phyloP scores from a whole-genome alignment of 2,797 vertebrate species.

The Paramormyrops hopkinsi region DNA sequence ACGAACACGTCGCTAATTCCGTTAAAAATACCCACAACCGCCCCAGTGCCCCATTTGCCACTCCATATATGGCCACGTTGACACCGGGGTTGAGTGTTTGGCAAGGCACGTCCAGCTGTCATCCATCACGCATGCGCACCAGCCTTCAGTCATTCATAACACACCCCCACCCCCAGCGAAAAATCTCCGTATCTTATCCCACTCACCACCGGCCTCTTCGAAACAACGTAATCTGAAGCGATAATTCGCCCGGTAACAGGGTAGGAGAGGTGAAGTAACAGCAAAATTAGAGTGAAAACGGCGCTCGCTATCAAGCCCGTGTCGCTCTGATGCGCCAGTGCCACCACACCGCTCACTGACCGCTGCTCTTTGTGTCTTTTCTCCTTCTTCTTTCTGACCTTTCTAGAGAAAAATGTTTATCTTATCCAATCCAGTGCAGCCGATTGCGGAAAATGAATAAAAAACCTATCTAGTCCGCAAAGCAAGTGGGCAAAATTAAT shows the following conservation, averaged over 20 bases:
- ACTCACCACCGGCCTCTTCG: not conserved
- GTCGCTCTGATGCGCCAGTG: slow-evolving; percentile 44
- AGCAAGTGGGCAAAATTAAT: slow-evolving; percentile 23
- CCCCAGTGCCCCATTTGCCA: slow-evolving; percentile 64
- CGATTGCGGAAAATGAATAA: not conserved
- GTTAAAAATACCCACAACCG: slow-evolving; percentile 73
- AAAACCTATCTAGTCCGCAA: not conserved
- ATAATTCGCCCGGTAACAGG: not conserved
- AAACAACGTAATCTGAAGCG: not conserved
- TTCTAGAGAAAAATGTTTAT: slow-evolving; percentile 18
- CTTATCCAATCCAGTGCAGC: slow-evolving; percentile 27
- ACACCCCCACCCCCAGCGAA: slow-evolving; percentile 7
- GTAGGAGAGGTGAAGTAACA: not conserved
- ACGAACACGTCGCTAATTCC: slow-evolving; percentile 50
- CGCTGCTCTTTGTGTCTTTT: slow-evolving; percentile 62
- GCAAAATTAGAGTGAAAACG: not conserved
- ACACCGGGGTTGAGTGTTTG: slow-evolving; percentile 65
- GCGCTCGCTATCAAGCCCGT: slow-evolving; percentile 25
- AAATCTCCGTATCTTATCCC: not conserved
- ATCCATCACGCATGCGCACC: slow-evolving; percentile 47
- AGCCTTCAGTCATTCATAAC: slow-evolving; percentile 24
- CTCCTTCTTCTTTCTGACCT: slow-evolving; percentile 31
- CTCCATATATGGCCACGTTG: slow-evolving; percentile 70
- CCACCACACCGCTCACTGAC: slow-evolving; percentile 36
- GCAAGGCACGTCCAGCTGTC: slow-evolving; percentile 59